These are phyloP conservation scores for Helostoma temminkii DNA, from an alignment of 2,797 vertebrate genomes.

Conservation along the genomic window DNA sequence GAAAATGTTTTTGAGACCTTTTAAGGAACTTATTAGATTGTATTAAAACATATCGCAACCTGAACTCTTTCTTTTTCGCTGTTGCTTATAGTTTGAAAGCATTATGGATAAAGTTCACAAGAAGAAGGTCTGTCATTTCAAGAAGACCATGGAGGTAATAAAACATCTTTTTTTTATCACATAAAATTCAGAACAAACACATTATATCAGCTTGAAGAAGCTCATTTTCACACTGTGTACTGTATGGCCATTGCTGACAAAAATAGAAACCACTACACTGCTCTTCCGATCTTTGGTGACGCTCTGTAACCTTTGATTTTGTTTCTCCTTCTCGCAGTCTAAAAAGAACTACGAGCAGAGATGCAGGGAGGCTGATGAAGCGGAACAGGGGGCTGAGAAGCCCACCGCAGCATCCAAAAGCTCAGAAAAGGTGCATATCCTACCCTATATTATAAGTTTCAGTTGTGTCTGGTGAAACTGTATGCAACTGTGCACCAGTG, in stretches of 20 bases:
- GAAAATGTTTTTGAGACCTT: too few species aligned
- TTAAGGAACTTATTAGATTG: too few species aligned
- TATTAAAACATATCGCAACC: neutral
- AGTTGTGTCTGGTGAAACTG: neutral
- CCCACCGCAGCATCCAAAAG: constrained; percentile 82
- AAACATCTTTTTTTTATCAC: neutral
- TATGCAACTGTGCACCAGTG: neutral
- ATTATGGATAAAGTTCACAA: constrained; percentile 95
- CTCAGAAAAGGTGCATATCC: constrained; percentile 87
- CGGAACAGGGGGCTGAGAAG: constrained; percentile 83
- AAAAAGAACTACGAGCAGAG: constrained; percentile 91
- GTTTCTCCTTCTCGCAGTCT: constrained; percentile 78
- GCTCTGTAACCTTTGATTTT: constrained; percentile 7
- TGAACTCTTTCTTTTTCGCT: constrained; percentile 1
- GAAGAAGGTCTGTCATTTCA: constrained; percentile 89
- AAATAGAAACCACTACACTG: neutral
- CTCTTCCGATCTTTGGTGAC: neutral
- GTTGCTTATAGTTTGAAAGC: constrained; percentile 88
- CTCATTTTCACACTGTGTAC: too few species aligned
- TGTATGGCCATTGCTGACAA: neutral
- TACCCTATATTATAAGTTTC: too few species aligned
- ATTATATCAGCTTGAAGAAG: neutral
- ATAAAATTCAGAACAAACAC: too few species aligned
- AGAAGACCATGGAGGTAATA: constrained; percentile 91
- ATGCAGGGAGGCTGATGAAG: constrained; percentile 88